phyloP scores from a whole-genome alignment of 2,888 invertebrate genomes.

The Latrodectus hesperus region DNA sequence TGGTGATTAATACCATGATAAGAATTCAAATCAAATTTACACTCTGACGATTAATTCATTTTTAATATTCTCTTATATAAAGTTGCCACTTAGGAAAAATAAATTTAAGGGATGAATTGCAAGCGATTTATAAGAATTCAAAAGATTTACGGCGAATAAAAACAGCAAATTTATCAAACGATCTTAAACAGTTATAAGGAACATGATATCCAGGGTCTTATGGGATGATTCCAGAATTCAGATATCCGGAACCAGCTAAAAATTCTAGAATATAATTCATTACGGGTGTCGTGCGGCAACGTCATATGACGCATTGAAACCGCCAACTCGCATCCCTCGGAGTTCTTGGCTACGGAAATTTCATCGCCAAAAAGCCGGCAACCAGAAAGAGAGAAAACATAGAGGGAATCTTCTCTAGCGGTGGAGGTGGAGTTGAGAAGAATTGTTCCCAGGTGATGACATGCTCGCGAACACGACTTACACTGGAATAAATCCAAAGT shows the following conservation, averaged over 20 bases:
- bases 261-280: neutral
- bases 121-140: neutral
- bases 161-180: too few relatives aligned
- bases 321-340: neutral
- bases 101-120: neutral
- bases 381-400: neutral
- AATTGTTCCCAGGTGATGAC: conserved; percentile 51
- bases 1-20: conserved; percentile 18
- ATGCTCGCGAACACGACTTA: conserved; percentile 14
- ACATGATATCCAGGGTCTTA: too few relatives aligned
- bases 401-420: conserved; percentile 14
- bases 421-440: conserved; percentile 34
- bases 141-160: neutral
- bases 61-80: neutral
- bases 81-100: neutral
- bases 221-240: too few relatives aligned
- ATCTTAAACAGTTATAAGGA: too few relatives aligned
- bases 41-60: too few relatives aligned
- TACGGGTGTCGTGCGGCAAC: neutral
- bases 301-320: conserved; percentile 22
- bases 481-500: conserved; percentile 55
- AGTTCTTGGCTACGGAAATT: neutral
- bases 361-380: conserved; percentile 5
- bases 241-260: too few relatives aligned
- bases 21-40: neutral